Conservation (phyloP, 2,888 invertebrate species). For the Eupeodes latifasciatus region DNA sequence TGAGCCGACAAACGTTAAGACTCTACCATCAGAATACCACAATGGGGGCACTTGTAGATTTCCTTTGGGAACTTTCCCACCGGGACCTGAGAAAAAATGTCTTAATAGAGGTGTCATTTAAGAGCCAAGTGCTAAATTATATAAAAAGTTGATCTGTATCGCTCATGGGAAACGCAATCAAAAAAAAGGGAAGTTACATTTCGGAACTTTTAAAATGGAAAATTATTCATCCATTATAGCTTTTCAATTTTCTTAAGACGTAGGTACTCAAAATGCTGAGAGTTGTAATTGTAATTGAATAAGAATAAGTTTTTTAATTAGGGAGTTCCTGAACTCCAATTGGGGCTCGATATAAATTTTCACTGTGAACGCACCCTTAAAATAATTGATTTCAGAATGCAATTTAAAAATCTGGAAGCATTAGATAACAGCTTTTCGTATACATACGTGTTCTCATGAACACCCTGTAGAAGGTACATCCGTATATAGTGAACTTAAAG, state of each 20-base stretch:
- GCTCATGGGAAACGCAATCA: constrained; percentile 16
- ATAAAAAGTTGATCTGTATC: constrained; percentile 1
- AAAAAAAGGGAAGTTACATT: neutral
- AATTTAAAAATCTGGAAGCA: too few species aligned
- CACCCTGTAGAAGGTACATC: too few species aligned
- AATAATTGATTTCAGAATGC: too few species aligned
- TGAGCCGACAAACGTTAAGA: neutral
- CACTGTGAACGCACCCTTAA: too few species aligned
- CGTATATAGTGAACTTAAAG: too few species aligned
- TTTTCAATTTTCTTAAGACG: neutral
- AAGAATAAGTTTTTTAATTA: too few species aligned
- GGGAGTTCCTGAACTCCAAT: too few species aligned
- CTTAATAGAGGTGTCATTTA: constrained; percentile 1
- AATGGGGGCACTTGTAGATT: constrained; percentile 15
- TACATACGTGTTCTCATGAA: too few species aligned
- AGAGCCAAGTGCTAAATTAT: constrained; percentile 26
- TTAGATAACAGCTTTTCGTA: too few species aligned
- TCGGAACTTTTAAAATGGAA: neutral
- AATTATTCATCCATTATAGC: neutral
- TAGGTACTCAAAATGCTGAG: too few species aligned
- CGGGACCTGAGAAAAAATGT: neutral
- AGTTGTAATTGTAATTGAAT: too few species aligned
- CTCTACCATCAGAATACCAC: neutral
- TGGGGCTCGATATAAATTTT: too few species aligned
- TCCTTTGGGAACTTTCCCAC: constrained; percentile 29